phyloP scores from a whole-genome alignment of 2,797 vertebrate species.

The Sebastes nivosus region DNA sequence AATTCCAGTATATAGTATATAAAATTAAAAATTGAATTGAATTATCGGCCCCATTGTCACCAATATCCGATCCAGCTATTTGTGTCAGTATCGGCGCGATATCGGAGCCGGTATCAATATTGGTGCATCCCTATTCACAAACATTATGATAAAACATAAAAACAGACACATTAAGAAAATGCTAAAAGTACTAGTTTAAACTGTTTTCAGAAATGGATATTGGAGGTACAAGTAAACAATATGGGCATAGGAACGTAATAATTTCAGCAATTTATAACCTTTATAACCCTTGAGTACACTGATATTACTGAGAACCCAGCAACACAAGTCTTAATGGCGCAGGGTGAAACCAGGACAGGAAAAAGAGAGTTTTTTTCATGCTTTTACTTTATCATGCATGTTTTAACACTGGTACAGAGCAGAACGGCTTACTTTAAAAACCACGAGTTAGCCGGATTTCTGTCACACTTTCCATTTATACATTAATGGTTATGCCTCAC shows the following conservation, averaged over 20 bases:
- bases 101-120: no score
- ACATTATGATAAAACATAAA: not conserved
- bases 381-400: not conserved
- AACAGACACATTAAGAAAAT: not conserved
- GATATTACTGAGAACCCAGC: not conserved
- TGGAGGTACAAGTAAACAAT: not conserved
- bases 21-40: no score
- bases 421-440: not conserved
- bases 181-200: not conserved
- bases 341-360: not conserved
- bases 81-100: no score
- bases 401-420: not conserved
- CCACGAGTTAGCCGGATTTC: not conserved
- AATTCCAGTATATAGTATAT: no score
- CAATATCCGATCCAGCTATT: no score
- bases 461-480: not conserved
- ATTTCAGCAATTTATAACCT: not conserved
- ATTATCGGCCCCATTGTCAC: no score
- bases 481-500: not conserved
- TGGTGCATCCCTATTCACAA: no score
- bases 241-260: not conserved
- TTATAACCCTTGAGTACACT: not conserved
- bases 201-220: not conserved
- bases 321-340: not conserved
- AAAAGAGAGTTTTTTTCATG: not conserved